Base-by-base conservation (phyloP, 2,113 vertebrate genomes). In the Ictidomys tridecemlineatus region DNA sequence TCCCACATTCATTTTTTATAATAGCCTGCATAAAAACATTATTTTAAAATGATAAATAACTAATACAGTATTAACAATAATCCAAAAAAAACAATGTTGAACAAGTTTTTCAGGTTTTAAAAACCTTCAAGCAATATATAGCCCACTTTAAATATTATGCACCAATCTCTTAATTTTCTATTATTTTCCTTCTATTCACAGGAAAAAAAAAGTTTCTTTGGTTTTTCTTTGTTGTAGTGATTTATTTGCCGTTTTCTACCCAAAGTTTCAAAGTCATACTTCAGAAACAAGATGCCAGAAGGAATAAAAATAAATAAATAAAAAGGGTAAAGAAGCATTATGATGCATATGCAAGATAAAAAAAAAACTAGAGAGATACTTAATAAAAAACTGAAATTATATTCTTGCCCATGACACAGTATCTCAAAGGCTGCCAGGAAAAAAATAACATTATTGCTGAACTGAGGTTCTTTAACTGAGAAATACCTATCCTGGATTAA, bases 291-390 rank as follows among this genome's bases (percentile, higher is more conserved):
- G 18, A 78, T 24, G 42, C 8, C 20, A 84, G 39, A 84, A 72
- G 8, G 11, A 84, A 93, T 45, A 65, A 89, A 97, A 95, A 69
- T 65, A 77, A 48, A 78, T 45, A 77, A 22, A 22, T 22, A 93
- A 72, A 83, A 63, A 5, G 7, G 18, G 1, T 86, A 74, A 61
- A 34, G 30, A 93, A 79, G n/a, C 18, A 76, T 4, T 87, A 85
- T 53, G 26, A 74, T 72, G 8, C 30, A 45, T 14, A 63, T 74
- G 2, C 1, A 65, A 79, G 4, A 48, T 39, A 74, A 53, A 83
- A 96, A 83, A 96, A 79, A 72, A 79, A 72, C 39, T 67, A 69
- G 58, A 73, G 93, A 92, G 42, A 53, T 53, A 78, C 0, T 78
- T 8, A 94, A 88, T 63, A 34, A 85, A 91, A 3, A 85, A 56